These are phyloP conservation scores for Meriones unguiculatus DNA, from an alignment of 2,113 vertebrate genomes.

Conservation along the genomic window DNA sequence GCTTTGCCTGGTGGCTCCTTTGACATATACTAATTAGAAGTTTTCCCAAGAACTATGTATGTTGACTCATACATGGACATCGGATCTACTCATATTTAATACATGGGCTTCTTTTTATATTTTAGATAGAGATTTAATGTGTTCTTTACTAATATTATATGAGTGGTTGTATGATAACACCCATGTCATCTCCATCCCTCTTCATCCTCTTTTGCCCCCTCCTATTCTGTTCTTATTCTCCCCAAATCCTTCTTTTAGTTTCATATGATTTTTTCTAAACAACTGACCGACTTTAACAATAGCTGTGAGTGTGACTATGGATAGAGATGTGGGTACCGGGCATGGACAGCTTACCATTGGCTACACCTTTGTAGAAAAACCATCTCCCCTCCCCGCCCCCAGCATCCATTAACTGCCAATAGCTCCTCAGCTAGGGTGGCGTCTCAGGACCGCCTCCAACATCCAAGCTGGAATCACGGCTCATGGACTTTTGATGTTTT, in stretches of 20 bases:
- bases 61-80: neutral
- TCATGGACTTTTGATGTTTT: conserved; percentile 4
- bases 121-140: neutral
- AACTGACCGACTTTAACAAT: neutral
- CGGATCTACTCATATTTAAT: neutral
- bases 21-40: neutral
- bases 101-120: neutral
- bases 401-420: neutral
- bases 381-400: neutral
- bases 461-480: neutral
- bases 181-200: neutral
- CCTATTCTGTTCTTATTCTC: neutral
- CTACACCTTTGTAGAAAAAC: neutral
- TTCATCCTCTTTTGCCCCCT: neutral
- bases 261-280: neutral
- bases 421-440: neutral
- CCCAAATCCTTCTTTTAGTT: neutral
- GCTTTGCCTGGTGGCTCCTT: neutral
- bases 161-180: no score
- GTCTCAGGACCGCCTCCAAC: neutral
- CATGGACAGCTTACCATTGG: neutral
- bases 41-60: neutral
- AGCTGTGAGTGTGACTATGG: neutral
- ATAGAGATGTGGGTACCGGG: neutral
- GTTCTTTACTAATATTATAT: neutral